These are phyloP conservation scores for Porphyrio hochstetteri DNA, from an alignment of 2,113 vertebrate genomes.

Conservation along the genomic window DNA sequence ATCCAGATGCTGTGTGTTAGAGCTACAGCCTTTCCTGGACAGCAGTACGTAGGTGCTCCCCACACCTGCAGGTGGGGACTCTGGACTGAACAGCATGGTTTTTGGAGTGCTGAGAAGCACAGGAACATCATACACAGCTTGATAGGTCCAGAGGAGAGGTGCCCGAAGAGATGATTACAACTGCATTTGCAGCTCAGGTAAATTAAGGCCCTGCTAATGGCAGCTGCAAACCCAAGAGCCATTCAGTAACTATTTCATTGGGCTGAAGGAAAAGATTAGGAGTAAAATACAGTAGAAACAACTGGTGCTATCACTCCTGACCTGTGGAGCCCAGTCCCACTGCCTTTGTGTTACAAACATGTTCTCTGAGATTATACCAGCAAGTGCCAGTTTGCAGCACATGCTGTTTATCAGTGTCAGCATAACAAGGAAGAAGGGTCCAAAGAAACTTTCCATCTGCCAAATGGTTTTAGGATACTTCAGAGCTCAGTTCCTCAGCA, in stretches of 20 bases:
- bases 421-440: not conserved
- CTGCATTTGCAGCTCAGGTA: not conserved
- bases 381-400: not conserved
- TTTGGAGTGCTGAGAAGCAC: not conserved
- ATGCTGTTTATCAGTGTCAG: not conserved
- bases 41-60: not conserved
- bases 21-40: not conserved
- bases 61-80: not conserved
- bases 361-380: not conserved
- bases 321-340: not conserved
- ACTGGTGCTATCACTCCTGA: not conserved
- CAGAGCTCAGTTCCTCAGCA: not conserved
- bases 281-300: not conserved
- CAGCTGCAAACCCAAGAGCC: not conserved
- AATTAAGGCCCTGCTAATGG: not conserved
- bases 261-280: not conserved
- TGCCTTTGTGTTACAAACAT: not conserved
- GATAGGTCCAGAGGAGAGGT: not conserved
- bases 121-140: not conserved
- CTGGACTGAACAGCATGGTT: not conserved
- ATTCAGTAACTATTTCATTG: constrained; percentile 1
- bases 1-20: not conserved
- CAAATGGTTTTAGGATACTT: not conserved
- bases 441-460: constrained; percentile 8
- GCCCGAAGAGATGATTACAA: not conserved